Evolutionary conservation across 2,113 vertebrate species (phyloP).

Genomic region (Heterochromis multidens): DNA sequence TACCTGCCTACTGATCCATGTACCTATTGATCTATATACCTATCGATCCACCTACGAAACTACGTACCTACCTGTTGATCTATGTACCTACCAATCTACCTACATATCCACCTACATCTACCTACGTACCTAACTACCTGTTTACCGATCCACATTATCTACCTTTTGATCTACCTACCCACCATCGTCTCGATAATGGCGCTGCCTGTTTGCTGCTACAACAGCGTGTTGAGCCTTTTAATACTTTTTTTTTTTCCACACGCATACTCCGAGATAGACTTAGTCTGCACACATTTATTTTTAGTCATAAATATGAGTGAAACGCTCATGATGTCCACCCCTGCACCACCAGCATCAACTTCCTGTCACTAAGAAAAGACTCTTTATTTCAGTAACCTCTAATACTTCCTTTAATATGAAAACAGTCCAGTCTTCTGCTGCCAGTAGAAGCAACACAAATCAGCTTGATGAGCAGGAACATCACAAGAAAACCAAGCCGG

Average conservation of each 20-base stretch:
- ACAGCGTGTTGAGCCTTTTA: background rate
- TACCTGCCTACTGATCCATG: too few relatives aligned
- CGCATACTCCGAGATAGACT: rapidly evolving
- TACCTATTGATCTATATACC: too few relatives aligned
- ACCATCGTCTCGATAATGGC: rapidly evolving
- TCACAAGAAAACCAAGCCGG: background rate
- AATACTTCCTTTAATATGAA: background rate
- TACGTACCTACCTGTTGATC: too few relatives aligned
- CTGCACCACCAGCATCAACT: background rate
- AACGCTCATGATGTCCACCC: background rate
- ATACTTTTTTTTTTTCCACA: background rate
- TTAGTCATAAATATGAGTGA: background rate
- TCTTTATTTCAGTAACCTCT: background rate
- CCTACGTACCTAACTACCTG: background rate
- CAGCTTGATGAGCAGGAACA: background rate
- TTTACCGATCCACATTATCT: background rate
- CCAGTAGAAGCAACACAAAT: background rate
- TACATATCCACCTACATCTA: too few relatives aligned
- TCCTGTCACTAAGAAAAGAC: background rate
- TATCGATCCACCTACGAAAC: too few relatives aligned
- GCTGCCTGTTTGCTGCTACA: background rate
- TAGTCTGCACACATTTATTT: background rate
- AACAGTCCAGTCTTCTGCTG: background rate
- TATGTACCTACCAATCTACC: too few relatives aligned
- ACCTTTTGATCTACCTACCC: background rate